A percentile compares a stretch with the other conserved stretches of the same genome.
phyloP scores from a whole-genome alignment of 2,888 invertebrate genomes.

The Limnephilus auricula region DNA sequence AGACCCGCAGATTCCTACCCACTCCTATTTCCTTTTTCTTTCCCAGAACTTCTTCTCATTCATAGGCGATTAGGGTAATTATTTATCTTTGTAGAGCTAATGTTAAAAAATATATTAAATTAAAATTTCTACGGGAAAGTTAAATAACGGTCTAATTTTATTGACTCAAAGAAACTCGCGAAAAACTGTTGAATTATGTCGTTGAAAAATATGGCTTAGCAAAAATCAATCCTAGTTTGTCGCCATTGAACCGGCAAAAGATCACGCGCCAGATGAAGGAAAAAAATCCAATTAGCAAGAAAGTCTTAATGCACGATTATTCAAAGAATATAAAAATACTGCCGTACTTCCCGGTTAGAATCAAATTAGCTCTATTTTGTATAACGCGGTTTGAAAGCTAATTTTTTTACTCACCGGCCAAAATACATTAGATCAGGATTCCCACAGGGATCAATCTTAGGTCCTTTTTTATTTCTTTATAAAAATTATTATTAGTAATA shows the following conservation, averaged over 20 bases:
- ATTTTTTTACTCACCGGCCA: not conserved
- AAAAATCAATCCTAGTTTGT: not conserved
- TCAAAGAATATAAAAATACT: not conserved
- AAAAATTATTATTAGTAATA: not conserved
- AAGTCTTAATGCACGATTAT: not conserved
- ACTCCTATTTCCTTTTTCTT: too few species aligned
- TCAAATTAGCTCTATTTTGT: not conserved
- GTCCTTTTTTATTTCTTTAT: not conserved
- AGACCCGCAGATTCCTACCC: too few species aligned
- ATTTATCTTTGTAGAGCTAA: too few species aligned
- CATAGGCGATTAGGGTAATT: too few species aligned
- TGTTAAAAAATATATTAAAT: too few species aligned
- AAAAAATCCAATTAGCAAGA: not conserved
- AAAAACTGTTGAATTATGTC: not conserved
- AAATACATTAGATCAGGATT: not conserved
- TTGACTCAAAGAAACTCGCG: not conserved
- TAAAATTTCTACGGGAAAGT: not conserved
- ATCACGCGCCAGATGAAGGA: not conserved
- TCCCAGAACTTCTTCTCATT: too few species aligned
- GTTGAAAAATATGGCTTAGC: not conserved
- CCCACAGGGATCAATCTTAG: not conserved
- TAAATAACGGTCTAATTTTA: not conserved
- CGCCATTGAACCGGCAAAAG: not conserved
- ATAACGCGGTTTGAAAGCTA: not conserved
- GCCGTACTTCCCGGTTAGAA: not conserved